A percentile compares a stretch with the other conserved stretches of the same genome.
These are phyloP conservation scores for Tangara arthus DNA, from an alignment of 2,797 vertebrate genomes.

Conservation along the genomic window DNA sequence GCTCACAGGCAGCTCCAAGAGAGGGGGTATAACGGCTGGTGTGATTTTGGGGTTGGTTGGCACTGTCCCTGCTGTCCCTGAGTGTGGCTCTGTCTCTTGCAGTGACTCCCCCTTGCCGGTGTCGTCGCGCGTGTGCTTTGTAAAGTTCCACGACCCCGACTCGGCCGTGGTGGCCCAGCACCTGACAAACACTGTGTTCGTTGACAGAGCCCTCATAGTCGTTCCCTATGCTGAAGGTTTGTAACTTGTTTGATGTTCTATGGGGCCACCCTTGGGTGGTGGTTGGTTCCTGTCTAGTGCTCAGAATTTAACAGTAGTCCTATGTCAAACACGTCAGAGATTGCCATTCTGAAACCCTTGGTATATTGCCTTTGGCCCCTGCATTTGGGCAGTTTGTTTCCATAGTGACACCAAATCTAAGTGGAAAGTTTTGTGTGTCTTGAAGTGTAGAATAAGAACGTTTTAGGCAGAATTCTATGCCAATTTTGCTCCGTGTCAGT, in stretches of 20 bases:
- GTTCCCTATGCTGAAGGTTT: slow-evolving; percentile 99
- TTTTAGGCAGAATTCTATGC: slow-evolving; percentile 38
- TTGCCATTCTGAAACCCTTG: slow-evolving; percentile 76
- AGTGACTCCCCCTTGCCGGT: slow-evolving; percentile 99
- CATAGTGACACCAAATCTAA: background rate
- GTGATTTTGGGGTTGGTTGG: accelerated
- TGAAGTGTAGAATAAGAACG: background rate
- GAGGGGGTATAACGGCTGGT: accelerated
- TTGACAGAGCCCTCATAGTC: slow-evolving; percentile 99
- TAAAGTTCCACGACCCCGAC: slow-evolving; percentile 98
- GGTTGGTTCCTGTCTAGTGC: slow-evolving; percentile 61
- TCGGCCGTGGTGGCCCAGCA: slow-evolving; percentile 98
- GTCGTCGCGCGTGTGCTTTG: slow-evolving; percentile 99
- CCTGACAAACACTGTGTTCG: slow-evolving; percentile 99
- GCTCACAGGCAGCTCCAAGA: accelerated
- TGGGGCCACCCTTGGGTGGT: slow-evolving; percentile 61
- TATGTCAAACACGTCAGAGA: slow-evolving; percentile 35
- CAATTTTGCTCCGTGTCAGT: background rate
- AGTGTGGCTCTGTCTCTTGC: background rate
- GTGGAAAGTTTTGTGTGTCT: background rate
- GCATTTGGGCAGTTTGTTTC: background rate
- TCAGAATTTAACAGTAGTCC: slow-evolving; percentile 46
- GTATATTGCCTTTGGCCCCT: slow-evolving; percentile 75
- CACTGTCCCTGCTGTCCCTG: background rate
- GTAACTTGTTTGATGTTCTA: slow-evolving; percentile 79